Evolutionary conservation across 2,797 vertebrate genomes (phyloP), one percentile per base, ranked within the genome.

Genomic region (Pipistrellus kuhlii): DNA sequence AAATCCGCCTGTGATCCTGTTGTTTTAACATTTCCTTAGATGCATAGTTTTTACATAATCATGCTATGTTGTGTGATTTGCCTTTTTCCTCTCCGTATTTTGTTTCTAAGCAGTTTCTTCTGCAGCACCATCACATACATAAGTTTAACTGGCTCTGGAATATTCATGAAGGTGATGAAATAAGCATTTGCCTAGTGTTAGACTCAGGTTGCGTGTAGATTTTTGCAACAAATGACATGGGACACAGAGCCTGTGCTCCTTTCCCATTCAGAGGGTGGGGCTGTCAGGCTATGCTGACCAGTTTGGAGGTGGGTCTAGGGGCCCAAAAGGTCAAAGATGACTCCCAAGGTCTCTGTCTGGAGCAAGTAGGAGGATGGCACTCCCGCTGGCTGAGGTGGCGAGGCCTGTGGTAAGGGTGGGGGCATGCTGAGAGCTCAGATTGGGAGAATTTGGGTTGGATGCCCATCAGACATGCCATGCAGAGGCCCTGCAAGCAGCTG

Each of bases 91-190:
- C 32, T 55, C n/a, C 17, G 46, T 8, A 21, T 75, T 93, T 90
- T 93, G 48, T 62, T 55, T 94, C 68, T 75, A 68, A 88, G 62
- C 15, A 12, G 51, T 77, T 62, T 69, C 71, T 83, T 88, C 59
- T 73, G 35, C 9, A 11, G 17, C 17, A 41, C 48, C 46, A 8
- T 82, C 46, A 30, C 48, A 35, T 35, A 9, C 5, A 1, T 27
- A 71, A 44, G 30, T 78, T 48, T 81, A 14, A 72, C 66, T 62
- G 69, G 57, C 83, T 64, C 68, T 35, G 1, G 44, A 35, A n/a
- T 30, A 23, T 5, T 78, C 20, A 0, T 27, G 32, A 89, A 66
- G 38, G 11, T 55, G n/a, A 27, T 27, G 25, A 81, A 80, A 59
- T 71, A 69, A 81, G 12, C 51, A 53, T 46, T 53, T 7, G 27